Evolutionary conservation across 2,888 invertebrate genomes (phyloP), one percentile per base, ranked within the genome.

Genomic region (Erebia ligea): DNA sequence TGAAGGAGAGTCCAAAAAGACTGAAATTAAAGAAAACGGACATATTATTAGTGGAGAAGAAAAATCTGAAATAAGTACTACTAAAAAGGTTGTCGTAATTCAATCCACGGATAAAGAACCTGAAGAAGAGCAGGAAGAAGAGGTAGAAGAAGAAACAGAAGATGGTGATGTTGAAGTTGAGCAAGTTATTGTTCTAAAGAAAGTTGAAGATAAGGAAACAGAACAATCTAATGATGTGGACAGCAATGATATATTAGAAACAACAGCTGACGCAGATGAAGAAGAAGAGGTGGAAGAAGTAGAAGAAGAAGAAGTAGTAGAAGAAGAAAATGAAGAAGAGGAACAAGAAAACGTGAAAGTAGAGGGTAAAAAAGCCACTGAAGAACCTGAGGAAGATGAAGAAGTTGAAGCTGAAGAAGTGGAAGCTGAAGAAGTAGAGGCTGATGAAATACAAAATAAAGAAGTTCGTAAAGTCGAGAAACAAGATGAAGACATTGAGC

Each of bases 41-140:
- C 77, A 80, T 57, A 76, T 91, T 59, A 79, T 86, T 2, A 90
- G 84, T 75, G 84, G 86, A 52, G 85, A 88, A 80, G 92, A 92
- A 79, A 85, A 80, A 52, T 83, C 86, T 21, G 89, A 90, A 76
- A 83, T 84, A 2, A 86, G 82, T 13, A 85, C 85, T 8, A 86
- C 85, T n/a, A 87, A 89, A 75, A 90, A 90, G 73, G 86, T 90
- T 8, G 84, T 88, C 0, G 80, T 90, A 17, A 80, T 87, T 42
- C 83, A 91, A 78, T 82, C 85, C 19, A 75, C 76, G 56, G 70
- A 69, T 11, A 72, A 77, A 73, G 76, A 78, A 68, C 77, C 79
- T 50, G 80, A 80, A 65, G 78, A 77, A 64, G 79, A 77, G 67
- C 71, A 76, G 17, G 80, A 80, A 71, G 80, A 84, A 63, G 82